phyloP scores from a whole-genome alignment of 2,113 vertebrate genomes.

The Tetraodon nigroviridis region DNA sequence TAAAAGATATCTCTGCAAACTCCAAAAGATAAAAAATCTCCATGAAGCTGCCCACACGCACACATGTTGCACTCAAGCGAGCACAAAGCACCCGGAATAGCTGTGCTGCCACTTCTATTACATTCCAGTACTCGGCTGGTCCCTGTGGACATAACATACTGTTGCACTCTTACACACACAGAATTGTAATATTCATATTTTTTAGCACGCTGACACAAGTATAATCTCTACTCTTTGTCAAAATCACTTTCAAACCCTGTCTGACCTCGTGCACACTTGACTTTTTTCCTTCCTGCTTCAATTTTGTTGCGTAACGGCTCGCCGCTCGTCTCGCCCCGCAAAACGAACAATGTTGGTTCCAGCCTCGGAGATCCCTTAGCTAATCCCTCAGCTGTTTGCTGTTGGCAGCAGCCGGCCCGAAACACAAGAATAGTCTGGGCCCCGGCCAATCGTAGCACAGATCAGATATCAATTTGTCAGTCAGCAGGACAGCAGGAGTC shows the following conservation, averaged over 20 bases:
- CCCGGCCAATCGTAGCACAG: conserved; percentile 39
- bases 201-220: not conserved
- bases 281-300: conserved; percentile 29
- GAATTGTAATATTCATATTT: conserved; percentile 9
- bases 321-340: conserved; percentile 13
- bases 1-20: too few relatives aligned
- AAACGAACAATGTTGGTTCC: conserved; percentile 50
- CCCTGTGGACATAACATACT: conserved; percentile 22
- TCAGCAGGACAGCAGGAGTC: conserved; percentile 8
- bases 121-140: conserved; percentile 51
- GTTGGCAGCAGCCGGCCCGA: conserved; percentile 38
- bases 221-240: conserved; percentile 15
- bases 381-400: conserved; percentile 63
- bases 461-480: conserved; percentile 63
- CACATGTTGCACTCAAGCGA: not conserved
- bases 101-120: conserved; percentile 38
- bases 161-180: conserved; percentile 11
- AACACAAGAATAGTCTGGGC: conserved; percentile 47
- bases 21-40: not conserved
- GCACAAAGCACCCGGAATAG: conserved; percentile 51
- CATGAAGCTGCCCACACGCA: conserved; percentile 5
- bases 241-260: conserved; percentile 10
- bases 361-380: conserved; percentile 22
- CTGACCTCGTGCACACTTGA: conserved; percentile 1
- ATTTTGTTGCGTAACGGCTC: conserved; percentile 29